Evolutionary conservation across 1,140 invertebrate genomes (phyloP), one percentile per base, ranked within the genome.

Genomic region (Thaumatotibia leucotreta): DNA sequence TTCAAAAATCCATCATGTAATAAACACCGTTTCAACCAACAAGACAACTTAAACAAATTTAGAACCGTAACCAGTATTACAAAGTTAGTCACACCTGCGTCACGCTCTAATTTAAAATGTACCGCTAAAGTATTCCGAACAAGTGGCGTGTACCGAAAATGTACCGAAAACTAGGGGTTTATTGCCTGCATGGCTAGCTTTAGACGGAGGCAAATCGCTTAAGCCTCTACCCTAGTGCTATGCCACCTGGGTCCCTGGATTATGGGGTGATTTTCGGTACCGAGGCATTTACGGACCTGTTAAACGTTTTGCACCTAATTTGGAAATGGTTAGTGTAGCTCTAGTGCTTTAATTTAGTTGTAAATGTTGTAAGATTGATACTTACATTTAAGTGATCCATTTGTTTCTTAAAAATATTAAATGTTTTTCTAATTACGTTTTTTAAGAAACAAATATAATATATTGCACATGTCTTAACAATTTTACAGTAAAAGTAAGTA

Each of bases 221-320:
- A 77, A 80, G 77, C 73, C 70, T 66, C 65, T 65, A 66, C 67
- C 64, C 65, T 49, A 32, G 64, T 66, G 62, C 69, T 63, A 52
- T 69, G 70, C 66, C 77, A 78, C 80, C 76, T 82, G 80, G 72
- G 76, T 66, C 77, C 67, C 72, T 62, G 58, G 68, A 58, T 76
- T 74, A 76, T 61, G 9, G 52, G 33, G 73, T 75, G 78, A 80
- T 82, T 78, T 79, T 72, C 70, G 54, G 65, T 58, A 58, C 52
- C 52, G 23, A n/a, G 23, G 11, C 52, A 27, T 14, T 58, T 58
- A 58, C 14, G 52, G 52, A 14, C 11, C 52, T 58, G 24, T 22
- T 54, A 5, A 27, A 24, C 52, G 52, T 58, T 58, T 27, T 58
- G 52, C 52, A 58, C 52, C 24, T 58, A 58, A 58, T 58, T 58